A percentile compares a stretch with the other conserved stretches of the same genome.
Evolutionary conservation across 2,888 invertebrate species (phyloP).

Genomic region (Baronia brevicornis): DNA sequence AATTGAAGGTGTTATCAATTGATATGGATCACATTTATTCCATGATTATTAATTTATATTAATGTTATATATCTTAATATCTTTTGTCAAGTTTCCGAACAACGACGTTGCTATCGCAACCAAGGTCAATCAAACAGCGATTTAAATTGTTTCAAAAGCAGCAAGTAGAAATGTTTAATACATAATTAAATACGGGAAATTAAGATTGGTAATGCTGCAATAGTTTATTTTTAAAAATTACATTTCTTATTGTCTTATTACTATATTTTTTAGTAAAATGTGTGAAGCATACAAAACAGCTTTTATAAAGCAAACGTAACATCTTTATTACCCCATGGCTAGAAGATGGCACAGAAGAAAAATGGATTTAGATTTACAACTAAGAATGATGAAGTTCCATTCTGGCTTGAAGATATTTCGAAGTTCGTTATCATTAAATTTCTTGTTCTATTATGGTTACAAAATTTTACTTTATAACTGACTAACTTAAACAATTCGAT

Average conservation of each 20-base stretch:
- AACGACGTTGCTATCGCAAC: conserved; percentile 51
- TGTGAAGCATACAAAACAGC: conserved; percentile 13
- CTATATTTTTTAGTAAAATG: too few species aligned
- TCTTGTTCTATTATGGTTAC: neutral
- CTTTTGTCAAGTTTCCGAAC: too few species aligned
- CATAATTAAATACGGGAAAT: conserved; percentile 23
- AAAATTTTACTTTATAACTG: too few species aligned
- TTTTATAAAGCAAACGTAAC: conserved; percentile 16
- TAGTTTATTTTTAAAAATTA: too few species aligned
- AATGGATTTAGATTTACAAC: conserved; percentile 46
- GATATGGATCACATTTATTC: too few species aligned
- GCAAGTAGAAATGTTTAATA: conserved; percentile 44
- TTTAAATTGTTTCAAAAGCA: conserved; percentile 67
- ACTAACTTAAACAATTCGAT: too few species aligned
- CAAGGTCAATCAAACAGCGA: conserved; percentile 73
- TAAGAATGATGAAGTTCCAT: conserved; percentile 46
- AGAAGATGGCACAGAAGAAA: conserved; percentile 56
- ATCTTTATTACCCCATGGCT: conserved; percentile 38
- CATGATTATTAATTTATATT: too few species aligned
- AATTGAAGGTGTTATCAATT: too few species aligned
- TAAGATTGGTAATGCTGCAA: too few species aligned
- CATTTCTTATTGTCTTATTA: too few species aligned
- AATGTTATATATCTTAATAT: too few species aligned
- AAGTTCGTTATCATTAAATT: conserved; percentile 31
- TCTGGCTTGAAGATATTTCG: conserved; percentile 65